phyloP scores from a whole-genome alignment of 2,797 vertebrate genomes.

The Lepus townsendii region DNA sequence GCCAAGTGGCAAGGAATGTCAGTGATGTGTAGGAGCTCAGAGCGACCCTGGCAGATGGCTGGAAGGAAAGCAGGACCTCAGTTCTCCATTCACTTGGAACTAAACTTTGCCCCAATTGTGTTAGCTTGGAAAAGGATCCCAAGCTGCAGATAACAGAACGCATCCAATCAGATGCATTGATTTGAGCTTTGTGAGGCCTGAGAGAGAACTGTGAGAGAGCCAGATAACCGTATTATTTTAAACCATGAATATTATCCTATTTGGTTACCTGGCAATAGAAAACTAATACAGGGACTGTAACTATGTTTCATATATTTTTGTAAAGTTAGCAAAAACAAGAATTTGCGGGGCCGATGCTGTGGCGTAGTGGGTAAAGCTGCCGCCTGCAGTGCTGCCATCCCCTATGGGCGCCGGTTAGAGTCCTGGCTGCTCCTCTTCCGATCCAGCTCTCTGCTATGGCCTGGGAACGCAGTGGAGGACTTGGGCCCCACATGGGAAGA shows the following conservation, averaged over 20 bases:
- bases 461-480: no score
- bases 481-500: no score
- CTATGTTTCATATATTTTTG: background rate
- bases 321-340: constrained; percentile 50
- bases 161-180: background rate
- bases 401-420: no score
- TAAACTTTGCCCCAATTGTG: background rate
- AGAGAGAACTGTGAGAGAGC: background rate
- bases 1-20: background rate
- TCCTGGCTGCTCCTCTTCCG: no score
- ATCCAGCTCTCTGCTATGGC: no score
- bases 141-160: constrained; percentile 22
- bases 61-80: constrained; percentile 23
- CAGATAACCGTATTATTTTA: constrained; percentile 57
- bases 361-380: no score
- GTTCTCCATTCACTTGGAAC: background rate
- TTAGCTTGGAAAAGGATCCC: constrained; percentile 20
- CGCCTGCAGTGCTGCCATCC: no score
- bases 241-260: background rate
- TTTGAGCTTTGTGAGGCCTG: constrained; percentile 2
- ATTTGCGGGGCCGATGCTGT: background rate
- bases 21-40: background rate
- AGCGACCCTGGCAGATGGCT: background rate
- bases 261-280: constrained; percentile 61
- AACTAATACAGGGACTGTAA: background rate